A percentile compares a stretch with the other conserved stretches of the same genome.
Conservation (phyloP, 2,113 vertebrate species). For the Gobiocypris rarus region DNA sequence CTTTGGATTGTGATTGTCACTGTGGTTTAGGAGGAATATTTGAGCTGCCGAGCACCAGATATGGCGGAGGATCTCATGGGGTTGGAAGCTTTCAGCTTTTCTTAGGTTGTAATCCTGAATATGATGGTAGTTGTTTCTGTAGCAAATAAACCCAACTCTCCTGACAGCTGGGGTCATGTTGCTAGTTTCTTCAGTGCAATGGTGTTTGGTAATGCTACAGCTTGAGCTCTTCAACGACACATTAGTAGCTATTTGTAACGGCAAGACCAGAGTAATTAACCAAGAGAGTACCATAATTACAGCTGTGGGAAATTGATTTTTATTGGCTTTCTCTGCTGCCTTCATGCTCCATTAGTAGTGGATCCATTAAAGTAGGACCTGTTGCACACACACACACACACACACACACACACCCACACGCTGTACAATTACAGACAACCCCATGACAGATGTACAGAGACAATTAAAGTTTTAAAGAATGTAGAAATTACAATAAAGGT, state of each 20-base stretch:
- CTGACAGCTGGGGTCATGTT: constrained; percentile 21
- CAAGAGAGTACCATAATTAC: constrained; percentile 63
- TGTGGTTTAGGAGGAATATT: not conserved
- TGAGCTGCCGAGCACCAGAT: constrained; percentile 1
- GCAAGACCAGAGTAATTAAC: constrained; percentile 62
- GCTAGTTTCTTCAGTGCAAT: not conserved
- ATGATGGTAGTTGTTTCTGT: not conserved
- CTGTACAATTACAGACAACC: constrained; percentile 9
- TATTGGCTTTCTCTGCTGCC: constrained; percentile 63
- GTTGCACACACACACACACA: constrained; percentile 43
- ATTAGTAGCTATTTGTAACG: constrained; percentile 53
- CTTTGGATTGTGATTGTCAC: constrained; percentile 24
- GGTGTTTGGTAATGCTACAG: constrained; percentile 40
- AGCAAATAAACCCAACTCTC: constrained; percentile 10
- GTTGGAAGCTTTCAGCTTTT: not conserved
- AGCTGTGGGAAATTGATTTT: constrained; percentile 64
- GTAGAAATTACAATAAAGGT: constrained; percentile 5
- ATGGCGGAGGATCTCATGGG: constrained; percentile 3
- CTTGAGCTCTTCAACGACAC: constrained; percentile 53
- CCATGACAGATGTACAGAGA: not conserved
- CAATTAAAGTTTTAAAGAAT: not conserved
- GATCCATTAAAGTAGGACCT: constrained; percentile 60
- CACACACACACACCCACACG: constrained; percentile 25
- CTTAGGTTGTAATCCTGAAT: constrained; percentile 16
- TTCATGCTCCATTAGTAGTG: constrained; percentile 63